phyloP scores from a whole-genome alignment of 2,113 vertebrate species.

The Aptenodytes forsteri region DNA sequence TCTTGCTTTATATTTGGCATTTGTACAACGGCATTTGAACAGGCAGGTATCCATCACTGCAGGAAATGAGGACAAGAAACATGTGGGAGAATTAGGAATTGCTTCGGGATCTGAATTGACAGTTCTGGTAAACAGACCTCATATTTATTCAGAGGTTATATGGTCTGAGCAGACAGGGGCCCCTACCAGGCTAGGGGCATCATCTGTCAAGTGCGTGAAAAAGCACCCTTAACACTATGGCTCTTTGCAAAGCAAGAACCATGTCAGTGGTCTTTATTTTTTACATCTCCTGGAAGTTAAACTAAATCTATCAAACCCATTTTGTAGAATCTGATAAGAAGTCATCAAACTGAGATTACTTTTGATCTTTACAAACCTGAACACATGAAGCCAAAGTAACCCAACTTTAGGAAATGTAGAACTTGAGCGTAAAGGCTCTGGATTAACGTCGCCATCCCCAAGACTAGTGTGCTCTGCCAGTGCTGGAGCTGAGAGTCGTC shows the following conservation, averaged over 20 bases:
- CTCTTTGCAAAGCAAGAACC: not conserved
- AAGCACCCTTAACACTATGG: not conserved
- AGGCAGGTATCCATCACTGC: not conserved
- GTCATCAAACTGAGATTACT: not conserved
- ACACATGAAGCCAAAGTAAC: not conserved
- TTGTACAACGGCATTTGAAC: not conserved
- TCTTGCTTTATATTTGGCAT: not conserved
- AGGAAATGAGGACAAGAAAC: not conserved
- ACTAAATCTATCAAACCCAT: not conserved
- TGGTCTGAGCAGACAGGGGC: not conserved
- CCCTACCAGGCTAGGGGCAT: not conserved
- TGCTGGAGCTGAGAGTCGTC: not conserved
- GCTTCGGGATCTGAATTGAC: not conserved
- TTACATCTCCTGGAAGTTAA: not conserved
- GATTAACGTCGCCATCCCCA: rapidly evolving
- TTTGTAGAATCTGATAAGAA: not conserved
- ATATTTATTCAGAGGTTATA: not conserved
- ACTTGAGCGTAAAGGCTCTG: not conserved
- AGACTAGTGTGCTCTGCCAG: not conserved
- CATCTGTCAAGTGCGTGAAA: not conserved
- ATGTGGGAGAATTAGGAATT: not conserved
- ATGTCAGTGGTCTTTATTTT: not conserved
- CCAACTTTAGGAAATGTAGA: not conserved
- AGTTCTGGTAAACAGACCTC: not conserved
- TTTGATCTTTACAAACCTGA: not conserved